Base-by-base conservation (phyloP, 1,140 invertebrate species). In the Zaprionus ghesquierei region DNA sequence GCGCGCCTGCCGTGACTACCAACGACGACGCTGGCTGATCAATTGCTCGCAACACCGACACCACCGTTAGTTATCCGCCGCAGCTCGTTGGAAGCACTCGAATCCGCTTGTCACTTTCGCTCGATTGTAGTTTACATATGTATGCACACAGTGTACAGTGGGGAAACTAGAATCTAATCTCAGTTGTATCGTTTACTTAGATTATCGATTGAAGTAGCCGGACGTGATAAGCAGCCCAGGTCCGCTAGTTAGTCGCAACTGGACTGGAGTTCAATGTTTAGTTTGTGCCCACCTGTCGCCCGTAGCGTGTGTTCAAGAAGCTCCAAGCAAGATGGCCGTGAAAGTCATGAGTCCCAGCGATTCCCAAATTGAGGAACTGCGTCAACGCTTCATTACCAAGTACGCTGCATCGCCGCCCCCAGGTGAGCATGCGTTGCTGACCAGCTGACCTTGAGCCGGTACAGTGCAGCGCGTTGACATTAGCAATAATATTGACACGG, bases 351-450 rank as follows among this genome's bases (percentile, higher is more conserved):
- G 74, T 81, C 89, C 92, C n/a, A 92, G 90, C 10, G 27, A 73
- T 3, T 79, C 92, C 51, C 91, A 93, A 54, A 92, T 94, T 62
- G 74, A 81, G 35, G 93, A 94, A 51, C 79, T 94, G 25, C 92
- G 94, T 15, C 92, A 93, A 12, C 93, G 89, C 59, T 94, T 94
- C 71, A 92, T 94, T 22, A 92, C 92, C 53, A 93, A 93, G 79
- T 82, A 94, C 15, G 90, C 93, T 31, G 91, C 93, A 10, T 92
- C 93, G 53, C 87, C 87, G 25, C 90, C 90, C 3, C 5, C 73
- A 84, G 90, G 90, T 91, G 75, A 87, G 74, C 41, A 31, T 5
- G 8, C 2, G 31, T 12, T 4, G 12, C 31, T 33, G 31, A 13
- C 35, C 35, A n/a, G 2, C 0, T 59, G 38, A 44, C 18, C 35